Percentiles rank a stretch among this genome's conserved stretches.
Evolutionary conservation across 2,888 invertebrate species (phyloP).

Genomic region (Nephrotoma guestfalica): DNA sequence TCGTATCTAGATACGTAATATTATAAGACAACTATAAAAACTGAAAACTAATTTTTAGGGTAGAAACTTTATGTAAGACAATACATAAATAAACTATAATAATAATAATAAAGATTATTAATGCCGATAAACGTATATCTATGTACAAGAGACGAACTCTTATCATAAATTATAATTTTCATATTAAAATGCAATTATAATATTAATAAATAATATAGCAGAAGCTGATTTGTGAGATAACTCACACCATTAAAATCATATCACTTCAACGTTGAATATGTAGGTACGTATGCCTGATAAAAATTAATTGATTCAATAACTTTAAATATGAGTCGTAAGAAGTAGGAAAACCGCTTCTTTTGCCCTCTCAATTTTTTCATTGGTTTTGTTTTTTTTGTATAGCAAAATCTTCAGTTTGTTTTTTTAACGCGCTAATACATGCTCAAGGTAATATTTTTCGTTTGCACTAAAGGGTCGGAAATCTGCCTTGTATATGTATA

Average conservation of each 20-base stretch:
- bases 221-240: slow-evolving; percentile 1
- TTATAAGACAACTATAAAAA: background rate
- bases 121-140: background rate
- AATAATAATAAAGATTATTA: background rate
- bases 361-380: background rate
- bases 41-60: background rate
- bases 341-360: background rate
- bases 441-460: too few relatives aligned
- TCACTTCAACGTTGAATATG: background rate
- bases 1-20: background rate
- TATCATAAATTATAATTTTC: background rate
- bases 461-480: too few relatives aligned
- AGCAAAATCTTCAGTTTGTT: too few relatives aligned
- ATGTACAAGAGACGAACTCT: background rate
- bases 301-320: background rate
- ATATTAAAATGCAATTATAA: background rate
- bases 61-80: background rate
- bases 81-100: background rate
- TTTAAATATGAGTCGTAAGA: background rate
- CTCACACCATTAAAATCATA: slow-evolving; percentile 1
- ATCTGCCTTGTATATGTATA: too few relatives aligned
- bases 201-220: background rate
- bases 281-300: too few relatives aligned
- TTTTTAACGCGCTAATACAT: too few relatives aligned
- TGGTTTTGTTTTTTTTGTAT: too few relatives aligned